phyloP scores from a whole-genome alignment of 2,797 vertebrate genomes.

The Myoxocephalus aenaeus region DNA sequence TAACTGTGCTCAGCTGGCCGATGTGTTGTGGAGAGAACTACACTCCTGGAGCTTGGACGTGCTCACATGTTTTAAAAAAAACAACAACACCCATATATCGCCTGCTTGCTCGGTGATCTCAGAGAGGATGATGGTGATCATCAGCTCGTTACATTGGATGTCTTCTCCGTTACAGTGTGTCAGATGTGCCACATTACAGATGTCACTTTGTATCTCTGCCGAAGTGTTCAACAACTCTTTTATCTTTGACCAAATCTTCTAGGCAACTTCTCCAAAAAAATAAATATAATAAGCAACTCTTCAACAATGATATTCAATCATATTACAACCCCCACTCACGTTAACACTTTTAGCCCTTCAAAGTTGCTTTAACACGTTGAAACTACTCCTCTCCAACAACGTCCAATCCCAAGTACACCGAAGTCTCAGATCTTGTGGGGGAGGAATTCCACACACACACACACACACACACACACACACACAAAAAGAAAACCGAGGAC shows the following conservation, averaged over 20 bases:
- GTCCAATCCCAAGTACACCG: conserved; percentile 54
- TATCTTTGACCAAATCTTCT: no score
- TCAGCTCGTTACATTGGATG: not conserved
- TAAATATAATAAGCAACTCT: not conserved
- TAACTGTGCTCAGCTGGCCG: not conserved
- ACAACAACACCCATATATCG: no score
- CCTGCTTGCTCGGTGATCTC: not conserved
- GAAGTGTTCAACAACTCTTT: not conserved
- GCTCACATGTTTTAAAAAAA: not conserved
- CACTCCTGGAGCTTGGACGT: not conserved
- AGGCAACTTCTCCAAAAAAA: not conserved
- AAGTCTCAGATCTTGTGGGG: conserved; percentile 67
- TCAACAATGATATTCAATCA: rapidly evolving
- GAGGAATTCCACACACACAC: conserved; percentile 63
- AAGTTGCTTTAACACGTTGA: conserved; percentile 26
- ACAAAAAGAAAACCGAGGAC: conserved; percentile 32
- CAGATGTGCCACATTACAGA: conserved; percentile 15
- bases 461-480: no score
- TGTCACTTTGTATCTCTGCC: conserved; percentile 19
- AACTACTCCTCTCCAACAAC: conserved; percentile 32
- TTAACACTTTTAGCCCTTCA: not conserved
- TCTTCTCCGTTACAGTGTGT: not conserved
- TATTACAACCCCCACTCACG: not conserved
- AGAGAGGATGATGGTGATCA: not conserved
- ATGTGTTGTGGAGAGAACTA: no score